Base-by-base conservation (phyloP, 2,113 vertebrate genomes). In the Dicrurus megarhynchus region DNA sequence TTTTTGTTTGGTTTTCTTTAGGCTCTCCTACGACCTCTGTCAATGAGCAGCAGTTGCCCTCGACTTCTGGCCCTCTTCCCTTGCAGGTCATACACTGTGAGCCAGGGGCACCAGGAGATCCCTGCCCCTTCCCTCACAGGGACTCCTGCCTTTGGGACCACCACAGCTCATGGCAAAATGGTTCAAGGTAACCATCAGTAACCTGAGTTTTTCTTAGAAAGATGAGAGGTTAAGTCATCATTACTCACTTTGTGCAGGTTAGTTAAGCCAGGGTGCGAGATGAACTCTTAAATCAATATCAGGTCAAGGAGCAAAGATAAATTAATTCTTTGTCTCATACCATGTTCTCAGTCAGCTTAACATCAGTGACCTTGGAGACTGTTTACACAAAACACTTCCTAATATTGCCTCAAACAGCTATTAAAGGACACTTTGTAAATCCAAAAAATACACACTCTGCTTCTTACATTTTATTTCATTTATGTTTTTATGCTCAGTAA, bases 381-480 rank as follows among this genome's bases (percentile, higher is more conserved):
- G 86, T 96, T 97, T 97, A 96, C 13, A 9, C 63, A 76, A 97
- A 97, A 97, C 95, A 97, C 24, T 79, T 78, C 77, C 90, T 83
- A 94, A 93, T 84, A 87, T 84, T 95, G 94, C 84, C 73, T 97
- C 83, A 90, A 96, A 93, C 91, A 95, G 82, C 78, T 64, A 52
- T 95, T 88, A 93, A 95, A 88, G 88, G 70, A 83, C 76, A 89
- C 57, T 82, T 77, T 30, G 67, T 47, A 74, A 63, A 53, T 49
- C 44, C 32, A 7, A 74, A 90, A 93, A 89, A 83, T 33, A 44
- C 59, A 26, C 0, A 0, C 22, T 92, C 27, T 56, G 3, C 46
- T 75, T 67, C 63, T 79, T 76, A 59, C 7, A 35, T 81, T 70
- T 74, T 44, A 75, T 65, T 90, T 78, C 33, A 67, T 63, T 78